Base-by-base conservation (phyloP, 2,888 invertebrate genomes). In the Geophilus truncorum region DNA sequence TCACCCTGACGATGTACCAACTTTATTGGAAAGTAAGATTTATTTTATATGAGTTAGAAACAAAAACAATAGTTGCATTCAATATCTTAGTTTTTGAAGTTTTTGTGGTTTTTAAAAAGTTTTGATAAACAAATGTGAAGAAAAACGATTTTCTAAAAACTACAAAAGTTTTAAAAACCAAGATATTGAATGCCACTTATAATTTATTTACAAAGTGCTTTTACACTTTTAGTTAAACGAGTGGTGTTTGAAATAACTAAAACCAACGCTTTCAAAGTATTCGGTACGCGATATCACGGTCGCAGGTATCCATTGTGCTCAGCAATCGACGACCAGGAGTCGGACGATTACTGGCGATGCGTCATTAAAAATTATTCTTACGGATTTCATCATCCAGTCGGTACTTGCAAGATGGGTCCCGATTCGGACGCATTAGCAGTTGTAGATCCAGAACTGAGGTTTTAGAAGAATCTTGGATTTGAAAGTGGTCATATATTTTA, bases 1-100 rank as follows among this genome's bases (percentile, higher is more conserved):
- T 82, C 92, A 96, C 86, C 92, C 93, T 0, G 86, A 90, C 81
- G 95, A 93, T 86, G 92, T 94, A 0, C 91, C 92, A 80, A 91
- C 92, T 0, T 88, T 96, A 15, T 93, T 95, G 0, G 95, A 95
- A 87, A 95, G 85, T 85, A 81, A 82, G n/a, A 25, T 5, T n/a
- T 62, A 1, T n/a, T n/a, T n/a, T n/a, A n/a, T n/a, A n/a, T n/a
- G n/a, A n/a, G n/a, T n/a, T n/a, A 2, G 23, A 45, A 62, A 23
- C 23, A 23, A 62, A 6, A 23, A 3, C 15, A 23, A 12, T 7
- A 9, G 5, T 10, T 2, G 6, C 23, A 23, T 62, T 62, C 7
- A 62, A 10, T n/a, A n/a, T n/a, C n/a, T n/a, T n/a, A n/a, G n/a
- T n/a, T n/a, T n/a, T n/a, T n/a, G n/a, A n/a, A n/a, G n/a, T n/a